Conservation (phyloP, 2,797 vertebrate genomes). For the Chiloscyllium punctatum region DNA sequence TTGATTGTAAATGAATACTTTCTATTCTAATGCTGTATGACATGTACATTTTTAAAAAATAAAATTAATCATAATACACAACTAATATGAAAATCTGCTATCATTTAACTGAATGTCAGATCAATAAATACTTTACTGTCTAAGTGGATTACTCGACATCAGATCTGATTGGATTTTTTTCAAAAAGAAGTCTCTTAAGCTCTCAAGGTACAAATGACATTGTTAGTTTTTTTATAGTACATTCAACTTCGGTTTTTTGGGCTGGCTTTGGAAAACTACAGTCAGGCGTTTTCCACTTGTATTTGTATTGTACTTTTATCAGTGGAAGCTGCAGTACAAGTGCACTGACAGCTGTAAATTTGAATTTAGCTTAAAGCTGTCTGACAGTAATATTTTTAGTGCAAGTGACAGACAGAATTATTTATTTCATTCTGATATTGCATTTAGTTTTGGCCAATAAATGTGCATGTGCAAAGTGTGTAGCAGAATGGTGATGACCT, state of each 20-base stretch:
- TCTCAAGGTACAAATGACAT: background rate
- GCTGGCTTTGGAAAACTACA: background rate
- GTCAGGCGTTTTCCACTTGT: background rate
- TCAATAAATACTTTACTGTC: background rate
- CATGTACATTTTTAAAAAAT: background rate
- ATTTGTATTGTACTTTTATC: background rate
- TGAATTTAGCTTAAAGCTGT: background rate
- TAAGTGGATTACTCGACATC: background rate
- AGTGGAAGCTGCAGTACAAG: background rate
- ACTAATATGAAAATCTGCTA: background rate
- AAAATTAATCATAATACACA: background rate
- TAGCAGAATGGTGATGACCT: background rate
- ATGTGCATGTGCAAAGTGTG: background rate
- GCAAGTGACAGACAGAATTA: background rate
- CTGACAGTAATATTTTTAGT: background rate
- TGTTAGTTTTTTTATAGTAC: background rate
- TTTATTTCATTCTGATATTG: background rate
- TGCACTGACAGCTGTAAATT: background rate
- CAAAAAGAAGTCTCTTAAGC: background rate
- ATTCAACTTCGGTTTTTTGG: background rate
- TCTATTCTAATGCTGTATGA: background rate
- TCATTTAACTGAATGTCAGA: background rate
- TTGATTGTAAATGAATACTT: background rate
- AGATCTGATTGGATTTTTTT: background rate
- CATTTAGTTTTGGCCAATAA: background rate